Conservation (phyloP, 2,797 vertebrate species). For the Macropus fuliginosus region DNA sequence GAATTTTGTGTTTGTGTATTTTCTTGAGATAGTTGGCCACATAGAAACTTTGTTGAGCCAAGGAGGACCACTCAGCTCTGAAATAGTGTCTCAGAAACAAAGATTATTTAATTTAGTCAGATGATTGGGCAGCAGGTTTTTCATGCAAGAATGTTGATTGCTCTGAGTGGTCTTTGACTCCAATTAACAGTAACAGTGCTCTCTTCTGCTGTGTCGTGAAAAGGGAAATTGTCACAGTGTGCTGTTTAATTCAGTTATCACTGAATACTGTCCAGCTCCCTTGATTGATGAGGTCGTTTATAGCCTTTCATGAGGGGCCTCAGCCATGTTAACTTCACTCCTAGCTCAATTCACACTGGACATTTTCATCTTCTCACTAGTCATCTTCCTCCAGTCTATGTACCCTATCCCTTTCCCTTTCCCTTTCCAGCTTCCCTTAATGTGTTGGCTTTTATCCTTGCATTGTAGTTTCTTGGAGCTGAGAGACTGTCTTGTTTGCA, state of each 20-base stretch:
- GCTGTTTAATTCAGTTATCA: not conserved
- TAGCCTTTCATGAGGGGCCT: not conserved
- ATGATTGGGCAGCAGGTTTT: slow-evolving; percentile 44
- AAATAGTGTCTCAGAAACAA: slow-evolving; percentile 64
- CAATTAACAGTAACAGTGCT: not conserved
- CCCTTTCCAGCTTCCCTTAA: not conserved
- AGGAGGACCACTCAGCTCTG: slow-evolving; percentile 32
- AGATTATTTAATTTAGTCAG: slow-evolving; percentile 56
- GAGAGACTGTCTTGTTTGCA: not conserved
- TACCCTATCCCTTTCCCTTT: not conserved
- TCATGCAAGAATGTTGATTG: slow-evolving; percentile 22
- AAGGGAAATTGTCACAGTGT: not conserved
- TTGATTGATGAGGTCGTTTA: not conserved
- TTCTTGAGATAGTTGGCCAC: slow-evolving; percentile 74
- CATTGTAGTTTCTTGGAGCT: not conserved
- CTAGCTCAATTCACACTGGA: not conserved
- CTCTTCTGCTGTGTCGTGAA: not conserved
- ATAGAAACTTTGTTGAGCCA: slow-evolving; percentile 67
- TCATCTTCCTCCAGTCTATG: not conserved
- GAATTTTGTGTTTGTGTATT: slow-evolving; percentile 65
- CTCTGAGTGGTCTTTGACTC: slow-evolving; percentile 25
- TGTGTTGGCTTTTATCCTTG: not conserved
- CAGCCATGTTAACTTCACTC: not conserved
- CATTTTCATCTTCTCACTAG: not conserved
- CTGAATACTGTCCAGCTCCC: not conserved